phyloP scores from a whole-genome alignment of 2,888 invertebrate genomes.

The Amphipyra tragopoginis region DNA sequence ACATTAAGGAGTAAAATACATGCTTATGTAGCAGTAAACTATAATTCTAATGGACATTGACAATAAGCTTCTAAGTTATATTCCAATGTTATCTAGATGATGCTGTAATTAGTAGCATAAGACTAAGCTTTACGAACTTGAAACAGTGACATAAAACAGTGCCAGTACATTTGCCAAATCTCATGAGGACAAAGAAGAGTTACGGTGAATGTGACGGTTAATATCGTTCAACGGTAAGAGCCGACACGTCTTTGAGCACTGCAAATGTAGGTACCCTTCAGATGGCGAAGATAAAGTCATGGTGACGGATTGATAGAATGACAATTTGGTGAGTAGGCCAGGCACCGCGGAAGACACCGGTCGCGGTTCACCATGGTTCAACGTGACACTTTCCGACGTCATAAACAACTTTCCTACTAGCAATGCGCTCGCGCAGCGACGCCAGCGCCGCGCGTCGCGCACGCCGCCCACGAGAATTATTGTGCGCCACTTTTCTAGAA shows the following conservation, averaged over 20 bases:
- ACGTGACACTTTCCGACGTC: slow-evolving; percentile 89
- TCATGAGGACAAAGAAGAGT: slow-evolving; percentile 67
- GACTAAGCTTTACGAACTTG: slow-evolving; percentile 25
- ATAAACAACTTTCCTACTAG: slow-evolving; percentile 90
- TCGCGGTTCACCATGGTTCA: slow-evolving; percentile 89
- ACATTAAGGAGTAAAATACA: background rate
- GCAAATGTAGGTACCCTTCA: slow-evolving; percentile 72
- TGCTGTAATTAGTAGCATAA: slow-evolving; percentile 46
- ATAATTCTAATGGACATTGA: slow-evolving; percentile 15
- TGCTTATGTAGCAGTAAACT: background rate
- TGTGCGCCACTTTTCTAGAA: slow-evolving; percentile 83
- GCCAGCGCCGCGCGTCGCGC: slow-evolving; percentile 73
- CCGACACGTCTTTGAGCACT: slow-evolving; percentile 67
- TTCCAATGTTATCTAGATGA: slow-evolving; percentile 25
- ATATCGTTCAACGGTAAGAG: slow-evolving; percentile 74
- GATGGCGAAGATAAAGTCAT: slow-evolving; percentile 84
- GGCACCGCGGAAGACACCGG: slow-evolving; percentile 83
- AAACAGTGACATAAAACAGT: slow-evolving; percentile 50
- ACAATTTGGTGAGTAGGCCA: slow-evolving; percentile 89
- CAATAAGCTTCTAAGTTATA: slow-evolving; percentile 26
- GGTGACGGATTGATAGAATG: slow-evolving; percentile 88
- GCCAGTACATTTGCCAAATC: slow-evolving; percentile 57
- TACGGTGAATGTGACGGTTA: slow-evolving; percentile 70
- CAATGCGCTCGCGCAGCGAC: slow-evolving; percentile 80
- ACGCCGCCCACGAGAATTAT: slow-evolving; percentile 72